These are phyloP conservation scores for Bergia puertoricense DNA, from an alignment of 92 coral and sea anemone species.

Conservation along the genomic window DNA sequence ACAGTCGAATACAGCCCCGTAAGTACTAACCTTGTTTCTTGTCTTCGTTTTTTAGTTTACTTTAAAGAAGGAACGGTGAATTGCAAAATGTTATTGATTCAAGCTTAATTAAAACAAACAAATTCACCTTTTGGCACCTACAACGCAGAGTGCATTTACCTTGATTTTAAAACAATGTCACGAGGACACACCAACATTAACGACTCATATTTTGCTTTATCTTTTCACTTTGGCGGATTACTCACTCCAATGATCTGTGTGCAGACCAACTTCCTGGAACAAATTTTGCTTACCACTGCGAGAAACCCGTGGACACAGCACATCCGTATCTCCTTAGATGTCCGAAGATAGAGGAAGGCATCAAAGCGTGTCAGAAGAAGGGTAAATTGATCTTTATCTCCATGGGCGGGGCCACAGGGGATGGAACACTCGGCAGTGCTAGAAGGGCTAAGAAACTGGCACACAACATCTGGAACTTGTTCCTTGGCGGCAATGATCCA, in stretches of 20 bases:
- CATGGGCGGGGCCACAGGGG: conserved; percentile 82
- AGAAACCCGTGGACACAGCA: conserved; percentile 50
- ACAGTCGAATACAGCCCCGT: too few relatives aligned
- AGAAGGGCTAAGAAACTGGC: conserved; percentile 69
- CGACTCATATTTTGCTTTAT: too few relatives aligned
- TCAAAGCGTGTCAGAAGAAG: conserved; percentile 66
- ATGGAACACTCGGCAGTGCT: conserved; percentile 67
- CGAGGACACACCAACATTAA: too few relatives aligned
- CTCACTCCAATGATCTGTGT: not conserved
- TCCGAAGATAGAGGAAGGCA: conserved; percentile 72
- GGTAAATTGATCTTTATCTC: conserved; percentile 79
- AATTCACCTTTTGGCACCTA: too few relatives aligned
- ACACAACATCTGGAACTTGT: conserved; percentile 60
- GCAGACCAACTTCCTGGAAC: conserved; percentile 56
- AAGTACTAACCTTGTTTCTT: too few relatives aligned
- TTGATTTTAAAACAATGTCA: too few relatives aligned
- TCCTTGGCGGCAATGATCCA: conserved; percentile 55
- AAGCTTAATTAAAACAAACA: too few relatives aligned
- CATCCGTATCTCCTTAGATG: conserved; percentile 77
- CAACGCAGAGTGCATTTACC: too few relatives aligned
- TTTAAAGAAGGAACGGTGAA: too few relatives aligned
- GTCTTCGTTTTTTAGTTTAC: too few relatives aligned
- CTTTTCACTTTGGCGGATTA: too few relatives aligned
- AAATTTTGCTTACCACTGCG: conserved; percentile 81
- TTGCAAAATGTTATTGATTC: too few relatives aligned